Evolutionary conservation across 2,113 vertebrate species (phyloP), one percentile per base, ranked within the genome.

Genomic region (Centropristis striata): DNA sequence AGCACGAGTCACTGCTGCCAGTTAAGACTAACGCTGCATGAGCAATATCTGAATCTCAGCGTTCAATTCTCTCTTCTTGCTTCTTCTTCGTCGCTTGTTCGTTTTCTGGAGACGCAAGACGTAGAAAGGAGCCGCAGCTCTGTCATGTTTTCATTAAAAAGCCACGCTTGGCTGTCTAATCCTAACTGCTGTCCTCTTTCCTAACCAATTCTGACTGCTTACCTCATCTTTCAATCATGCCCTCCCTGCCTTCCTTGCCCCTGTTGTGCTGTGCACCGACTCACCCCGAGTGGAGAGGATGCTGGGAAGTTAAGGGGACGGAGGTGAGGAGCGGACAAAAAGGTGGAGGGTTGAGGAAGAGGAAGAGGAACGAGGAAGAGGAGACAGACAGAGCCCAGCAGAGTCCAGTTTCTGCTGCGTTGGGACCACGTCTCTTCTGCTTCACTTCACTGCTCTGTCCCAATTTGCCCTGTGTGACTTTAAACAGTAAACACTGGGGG

Each of bases 61-160:
- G 1, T 75, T 87, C 63, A 16, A 57, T 72, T 76, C 71, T 80
- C 77, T 71, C 47, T 60, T 28, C 61, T 78, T 6, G 4, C 39
- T 66, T 65, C 73, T 39, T 81, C 54, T 28, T 18, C 70, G 59
- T 67, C 39, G 57, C 70, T 67, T 60, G 60, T 42, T 87, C 66
- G 46, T 84, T 84, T 85, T 16, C 64, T 59, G 55, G 67, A 66
- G 78, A 41, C 71, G 80, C 80, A 73, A 84, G 72, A 85, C 41
- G 36, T 55, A 41, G 85, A 68, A n/a, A 70, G 86, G 59, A 82
- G 78, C 76, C 3, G 37, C 70, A 13, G 83, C 88, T 85, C 83
- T 88, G 91, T 93, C 91, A 91, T 93, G 87, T 92, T 93, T 94
- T 95, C 94, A 95, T 95, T 95, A 95, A 94, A 96, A 95, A 95